Conservation (phyloP, 2,888 invertebrate species). For the Anarsia innoxiella region DNA sequence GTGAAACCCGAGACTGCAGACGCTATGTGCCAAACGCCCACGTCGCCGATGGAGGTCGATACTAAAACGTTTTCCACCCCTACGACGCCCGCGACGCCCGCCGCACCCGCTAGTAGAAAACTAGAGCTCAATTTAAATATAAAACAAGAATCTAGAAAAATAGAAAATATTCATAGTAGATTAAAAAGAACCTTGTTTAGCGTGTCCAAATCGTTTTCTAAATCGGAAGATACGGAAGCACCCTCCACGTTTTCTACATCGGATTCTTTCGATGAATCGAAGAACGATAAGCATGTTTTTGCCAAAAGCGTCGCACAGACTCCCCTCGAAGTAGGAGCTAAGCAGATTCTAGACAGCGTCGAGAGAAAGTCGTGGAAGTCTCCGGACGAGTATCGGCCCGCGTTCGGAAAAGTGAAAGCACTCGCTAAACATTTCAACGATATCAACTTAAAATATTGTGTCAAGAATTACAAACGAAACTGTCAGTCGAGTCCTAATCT, state of each 20-base stretch:
- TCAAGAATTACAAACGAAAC: slow-evolving; percentile 56
- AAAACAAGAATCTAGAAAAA: slow-evolving; percentile 37
- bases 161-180: slow-evolving; percentile 47
- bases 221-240: slow-evolving; percentile 54
- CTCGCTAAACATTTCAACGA: slow-evolving; percentile 81
- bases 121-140: slow-evolving; percentile 45
- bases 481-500: slow-evolving; percentile 69
- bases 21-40: slow-evolving; percentile 56
- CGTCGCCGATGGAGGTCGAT: slow-evolving; percentile 35
- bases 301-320: slow-evolving; percentile 26
- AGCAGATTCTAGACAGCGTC: slow-evolving; percentile 49
- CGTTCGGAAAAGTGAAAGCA: slow-evolving; percentile 81
- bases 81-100: slow-evolving; percentile 22
- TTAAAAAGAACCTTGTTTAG: slow-evolving; percentile 48
- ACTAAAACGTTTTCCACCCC: slow-evolving; percentile 19
- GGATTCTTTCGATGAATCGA: slow-evolving; percentile 46
- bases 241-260: slow-evolving; percentile 53
- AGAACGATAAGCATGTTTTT: slow-evolving; percentile 21
- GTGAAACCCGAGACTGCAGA: slow-evolving; percentile 49
- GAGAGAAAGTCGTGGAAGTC: slow-evolving; percentile 80
- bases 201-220: slow-evolving; percentile 51
- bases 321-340: slow-evolving; percentile 40
- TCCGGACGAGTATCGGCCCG: slow-evolving; percentile 80
- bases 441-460: slow-evolving; percentile 60
- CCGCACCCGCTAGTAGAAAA: slow-evolving; percentile 28